Conservation (phyloP, 2,888 invertebrate species). For the Trachelus stipa region DNA sequence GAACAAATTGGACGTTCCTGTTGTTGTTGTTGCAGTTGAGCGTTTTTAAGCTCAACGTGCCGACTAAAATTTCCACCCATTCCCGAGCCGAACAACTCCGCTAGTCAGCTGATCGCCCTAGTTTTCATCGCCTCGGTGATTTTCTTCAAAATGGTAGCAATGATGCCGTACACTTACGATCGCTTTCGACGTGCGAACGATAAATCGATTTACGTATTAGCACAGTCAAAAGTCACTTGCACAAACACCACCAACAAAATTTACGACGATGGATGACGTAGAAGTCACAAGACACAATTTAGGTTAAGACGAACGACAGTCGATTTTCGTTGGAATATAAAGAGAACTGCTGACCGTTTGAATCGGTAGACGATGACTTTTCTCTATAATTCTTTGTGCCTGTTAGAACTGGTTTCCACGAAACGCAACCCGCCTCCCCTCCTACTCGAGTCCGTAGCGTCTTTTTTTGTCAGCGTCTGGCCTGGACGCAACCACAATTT, state of each 20-base stretch:
- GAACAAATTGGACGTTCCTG: conserved; percentile 38
- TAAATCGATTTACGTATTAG: background rate
- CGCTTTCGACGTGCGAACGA: background rate
- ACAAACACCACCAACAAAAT: background rate
- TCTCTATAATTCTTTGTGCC: background rate
- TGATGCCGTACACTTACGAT: conserved; percentile 19
- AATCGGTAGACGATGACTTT: background rate
- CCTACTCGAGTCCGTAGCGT: background rate
- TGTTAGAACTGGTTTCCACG: background rate
- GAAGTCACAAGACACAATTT: background rate
- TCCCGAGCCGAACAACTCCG: conserved; percentile 45
- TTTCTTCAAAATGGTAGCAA: conserved; percentile 45
- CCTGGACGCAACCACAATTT: background rate
- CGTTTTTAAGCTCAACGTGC: conserved; percentile 23
- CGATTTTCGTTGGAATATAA: background rate
- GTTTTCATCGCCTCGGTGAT: conserved; percentile 50
- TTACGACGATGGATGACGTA: background rate
- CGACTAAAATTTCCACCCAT: conserved; percentile 33
- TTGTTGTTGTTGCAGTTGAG: conserved; percentile 24
- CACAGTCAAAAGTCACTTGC: background rate
- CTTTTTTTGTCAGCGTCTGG: background rate
- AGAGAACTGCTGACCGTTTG: background rate
- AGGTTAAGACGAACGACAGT: background rate
- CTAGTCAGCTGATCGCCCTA: conserved; percentile 57
- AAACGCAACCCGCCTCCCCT: background rate